Conservation (phyloP, 2,888 invertebrate species). For the Aphidius colemani region DNA sequence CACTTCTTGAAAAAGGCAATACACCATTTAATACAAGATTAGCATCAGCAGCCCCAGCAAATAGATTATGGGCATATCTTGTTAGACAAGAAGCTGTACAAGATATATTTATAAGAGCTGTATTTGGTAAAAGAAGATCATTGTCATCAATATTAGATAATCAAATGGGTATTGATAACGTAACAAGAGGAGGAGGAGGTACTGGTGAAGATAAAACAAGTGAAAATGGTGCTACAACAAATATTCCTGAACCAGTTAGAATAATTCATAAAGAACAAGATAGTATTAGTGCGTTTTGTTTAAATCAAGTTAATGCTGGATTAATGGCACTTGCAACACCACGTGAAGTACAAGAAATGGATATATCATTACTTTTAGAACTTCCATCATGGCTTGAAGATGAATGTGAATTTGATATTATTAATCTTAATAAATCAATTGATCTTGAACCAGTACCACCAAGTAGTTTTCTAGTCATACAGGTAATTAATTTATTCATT, state of each 20-base stretch:
- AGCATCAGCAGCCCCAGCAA: conserved; percentile 74
- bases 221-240: conserved; percentile 54
- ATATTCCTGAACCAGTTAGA: conserved; percentile 80
- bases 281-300: conserved; percentile 94
- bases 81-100: conserved; percentile 92
- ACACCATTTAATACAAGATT: conserved; percentile 85
- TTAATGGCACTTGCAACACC: conserved; percentile 92
- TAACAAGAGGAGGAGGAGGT: conserved; percentile 39
- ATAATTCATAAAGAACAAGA: conserved; percentile 99
- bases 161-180: conserved; percentile 48
- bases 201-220: conserved; percentile 55
- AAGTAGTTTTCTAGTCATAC: conserved; percentile 90
- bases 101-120: conserved; percentile 92
- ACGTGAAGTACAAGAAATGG: conserved; percentile 96
- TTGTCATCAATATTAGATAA: conserved; percentile 63
- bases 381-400: conserved; percentile 94
- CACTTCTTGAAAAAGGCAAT: conserved; percentile 88
- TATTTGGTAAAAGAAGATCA: conserved; percentile 81
- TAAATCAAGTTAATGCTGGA: conserved; percentile 85
- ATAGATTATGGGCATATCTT: conserved; percentile 90
- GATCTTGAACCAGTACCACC: conserved; percentile 77
- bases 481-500: conserved; percentile 60
- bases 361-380: conserved; percentile 88
- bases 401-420: conserved; percentile 95
- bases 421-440: conserved; percentile 71